A percentile compares a stretch with the other conserved stretches of the same genome.
These are phyloP conservation scores for Neosilurus hyrtlii DNA, from an alignment of 2,797 vertebrate species.

Conservation along the genomic window DNA sequence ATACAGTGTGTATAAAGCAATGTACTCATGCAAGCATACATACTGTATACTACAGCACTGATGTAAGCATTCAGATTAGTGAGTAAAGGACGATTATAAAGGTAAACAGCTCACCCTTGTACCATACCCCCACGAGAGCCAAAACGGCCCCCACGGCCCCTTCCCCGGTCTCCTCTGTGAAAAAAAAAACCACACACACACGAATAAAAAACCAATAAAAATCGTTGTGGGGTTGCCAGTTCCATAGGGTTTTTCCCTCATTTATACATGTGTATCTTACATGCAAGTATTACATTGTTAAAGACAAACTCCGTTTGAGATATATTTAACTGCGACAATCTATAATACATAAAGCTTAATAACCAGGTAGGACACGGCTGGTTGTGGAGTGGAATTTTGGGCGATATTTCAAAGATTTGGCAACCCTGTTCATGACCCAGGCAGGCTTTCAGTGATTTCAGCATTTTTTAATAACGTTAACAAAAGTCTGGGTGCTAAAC, in stretches of 20 bases:
- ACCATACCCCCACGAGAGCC: conserved; percentile 87
- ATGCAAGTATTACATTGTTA: too few relatives aligned
- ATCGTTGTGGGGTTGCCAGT: too few relatives aligned
- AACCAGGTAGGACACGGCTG: not conserved
- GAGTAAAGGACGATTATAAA: not conserved
- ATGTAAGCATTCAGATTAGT: not conserved
- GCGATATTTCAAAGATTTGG: not conserved
- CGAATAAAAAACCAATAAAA: too few relatives aligned
- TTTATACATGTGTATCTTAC: too few relatives aligned
- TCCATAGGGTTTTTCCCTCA: too few relatives aligned
- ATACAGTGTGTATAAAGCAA: not conserved
- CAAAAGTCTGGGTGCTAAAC: too few relatives aligned
- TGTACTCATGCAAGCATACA: not conserved
- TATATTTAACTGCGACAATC: too few relatives aligned
- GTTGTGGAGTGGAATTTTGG: too few relatives aligned
- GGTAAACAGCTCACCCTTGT: conserved; percentile 79
- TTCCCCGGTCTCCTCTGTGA: conserved; percentile 89
- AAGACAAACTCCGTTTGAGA: too few relatives aligned
- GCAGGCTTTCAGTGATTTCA: not conserved
- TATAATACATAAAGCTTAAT: not conserved
- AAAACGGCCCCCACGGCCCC: conserved; percentile 91
- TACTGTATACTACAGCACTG: too few relatives aligned
- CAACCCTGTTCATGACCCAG: not conserved
- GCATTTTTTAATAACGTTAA: not conserved
- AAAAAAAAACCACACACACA: not conserved